phyloP scores from a whole-genome alignment of 1,140 invertebrate species.

The Meloidogyne chitwoodi region DNA sequence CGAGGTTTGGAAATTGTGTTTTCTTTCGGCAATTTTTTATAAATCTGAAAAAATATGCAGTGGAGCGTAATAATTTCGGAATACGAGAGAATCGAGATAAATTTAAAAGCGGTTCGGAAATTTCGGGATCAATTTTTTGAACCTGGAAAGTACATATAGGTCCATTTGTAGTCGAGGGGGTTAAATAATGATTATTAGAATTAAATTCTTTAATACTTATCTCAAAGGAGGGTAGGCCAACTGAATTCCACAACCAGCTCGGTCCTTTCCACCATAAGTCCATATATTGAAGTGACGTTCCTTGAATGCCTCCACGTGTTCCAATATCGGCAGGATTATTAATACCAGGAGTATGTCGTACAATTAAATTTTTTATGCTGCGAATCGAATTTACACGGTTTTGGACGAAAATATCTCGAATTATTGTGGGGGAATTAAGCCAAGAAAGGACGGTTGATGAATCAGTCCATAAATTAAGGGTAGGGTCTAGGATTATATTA shows the following conservation, averaged over 20 bases:
- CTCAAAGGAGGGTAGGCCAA: too few species aligned
- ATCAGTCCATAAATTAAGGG: background rate
- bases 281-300: background rate
- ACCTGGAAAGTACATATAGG: background rate
- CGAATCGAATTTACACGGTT: background rate
- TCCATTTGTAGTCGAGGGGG: too few species aligned
- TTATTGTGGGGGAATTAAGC: background rate
- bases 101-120: background rate
- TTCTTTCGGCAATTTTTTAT: background rate
- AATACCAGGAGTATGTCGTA: background rate
- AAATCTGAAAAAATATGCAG: background rate
- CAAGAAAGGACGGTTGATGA: background rate
- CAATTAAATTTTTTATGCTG: background rate
- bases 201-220: background rate
- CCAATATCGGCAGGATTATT: slow-evolving; percentile 1
- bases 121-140: too few species aligned
- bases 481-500: background rate
- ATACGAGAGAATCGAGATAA: background rate
- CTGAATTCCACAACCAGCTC: background rate
- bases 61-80: background rate
- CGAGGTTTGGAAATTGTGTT: background rate
- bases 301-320: background rate
- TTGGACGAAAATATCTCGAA: background rate
- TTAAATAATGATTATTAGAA: background rate
- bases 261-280: background rate